Percentiles rank a stretch among this genome's conserved stretches.
These are phyloP conservation scores for Anabacerthia variegaticeps DNA, from an alignment of 2,797 vertebrate genomes.

Conservation along the genomic window DNA sequence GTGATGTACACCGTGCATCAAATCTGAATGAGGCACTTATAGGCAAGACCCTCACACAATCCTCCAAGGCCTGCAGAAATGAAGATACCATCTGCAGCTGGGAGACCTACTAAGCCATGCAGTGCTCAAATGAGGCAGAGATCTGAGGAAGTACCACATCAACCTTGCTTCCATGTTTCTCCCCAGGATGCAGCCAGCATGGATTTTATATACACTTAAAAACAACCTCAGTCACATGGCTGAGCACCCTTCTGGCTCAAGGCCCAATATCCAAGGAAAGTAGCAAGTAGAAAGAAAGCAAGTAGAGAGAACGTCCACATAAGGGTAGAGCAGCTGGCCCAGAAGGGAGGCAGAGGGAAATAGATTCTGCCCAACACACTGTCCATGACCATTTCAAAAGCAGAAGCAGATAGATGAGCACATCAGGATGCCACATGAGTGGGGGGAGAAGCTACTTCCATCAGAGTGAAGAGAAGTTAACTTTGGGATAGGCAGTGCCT, in stretches of 20 bases:
- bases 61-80: background rate
- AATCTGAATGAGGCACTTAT: background rate
- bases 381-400: background rate
- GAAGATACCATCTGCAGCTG: background rate
- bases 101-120: background rate
- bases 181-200: background rate
- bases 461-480: background rate
- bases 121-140: rapidly evolving
- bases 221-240: background rate
- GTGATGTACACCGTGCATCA: rapidly evolving
- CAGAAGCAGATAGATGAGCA: background rate
- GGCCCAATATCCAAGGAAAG: background rate
- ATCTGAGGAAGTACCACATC: background rate
- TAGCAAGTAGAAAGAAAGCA: background rate
- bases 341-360: background rate
- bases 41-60: background rate
- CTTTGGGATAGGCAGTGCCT: background rate
- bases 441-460: background rate
- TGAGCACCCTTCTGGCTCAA: background rate
- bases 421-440: rapidly evolving
- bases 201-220: background rate
- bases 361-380: background rate
- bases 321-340: background rate
- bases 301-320: background rate
- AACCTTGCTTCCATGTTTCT: background rate